A percentile compares a stretch with the other conserved stretches of the same genome.
Conservation (phyloP, 2,888 invertebrate species). For the Epistrophe eligans region DNA sequence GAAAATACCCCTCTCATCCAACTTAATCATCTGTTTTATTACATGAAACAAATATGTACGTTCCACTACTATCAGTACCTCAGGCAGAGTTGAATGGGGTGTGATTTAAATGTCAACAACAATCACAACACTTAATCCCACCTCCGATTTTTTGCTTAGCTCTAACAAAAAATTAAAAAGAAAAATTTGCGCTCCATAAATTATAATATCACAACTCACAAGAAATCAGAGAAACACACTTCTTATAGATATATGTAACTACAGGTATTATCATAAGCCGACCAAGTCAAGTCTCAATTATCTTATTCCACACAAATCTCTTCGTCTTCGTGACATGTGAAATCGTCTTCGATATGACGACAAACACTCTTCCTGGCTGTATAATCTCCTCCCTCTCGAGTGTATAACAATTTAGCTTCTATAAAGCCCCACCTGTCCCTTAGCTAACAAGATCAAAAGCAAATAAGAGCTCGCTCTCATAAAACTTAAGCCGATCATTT, state of each 20-base stretch:
- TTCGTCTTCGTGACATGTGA: neutral
- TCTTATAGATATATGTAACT: no score
- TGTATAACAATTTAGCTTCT: slow-evolving; percentile 17
- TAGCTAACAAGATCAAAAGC: neutral
- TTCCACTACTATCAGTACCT: neutral
- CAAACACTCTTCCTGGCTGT: slow-evolving; percentile 1
- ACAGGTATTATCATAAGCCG: slow-evolving; percentile 36
- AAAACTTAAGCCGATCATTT: slow-evolving; percentile 36
- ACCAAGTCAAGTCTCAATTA: slow-evolving; percentile 41
- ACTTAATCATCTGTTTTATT: no score
- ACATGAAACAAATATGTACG: no score
- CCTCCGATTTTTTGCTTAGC: slow-evolving; percentile 17
- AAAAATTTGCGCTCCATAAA: slow-evolving; percentile 32
- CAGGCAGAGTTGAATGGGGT: neutral
- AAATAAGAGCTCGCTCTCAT: slow-evolving; percentile 16
- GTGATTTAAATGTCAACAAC: slow-evolving; percentile 5
- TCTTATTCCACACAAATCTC: slow-evolving; percentile 43
- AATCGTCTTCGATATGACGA: slow-evolving; percentile 1
- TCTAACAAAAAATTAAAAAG: slow-evolving; percentile 23
- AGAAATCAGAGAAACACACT: neutral
- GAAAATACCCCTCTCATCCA: no score
- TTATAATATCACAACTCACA: neutral
- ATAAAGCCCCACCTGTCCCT: neutral
- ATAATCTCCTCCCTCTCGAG: neutral
- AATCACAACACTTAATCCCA: slow-evolving; percentile 9